Base-by-base conservation (phyloP, 2,113 vertebrate species). In the Cavia porcellus region DNA sequence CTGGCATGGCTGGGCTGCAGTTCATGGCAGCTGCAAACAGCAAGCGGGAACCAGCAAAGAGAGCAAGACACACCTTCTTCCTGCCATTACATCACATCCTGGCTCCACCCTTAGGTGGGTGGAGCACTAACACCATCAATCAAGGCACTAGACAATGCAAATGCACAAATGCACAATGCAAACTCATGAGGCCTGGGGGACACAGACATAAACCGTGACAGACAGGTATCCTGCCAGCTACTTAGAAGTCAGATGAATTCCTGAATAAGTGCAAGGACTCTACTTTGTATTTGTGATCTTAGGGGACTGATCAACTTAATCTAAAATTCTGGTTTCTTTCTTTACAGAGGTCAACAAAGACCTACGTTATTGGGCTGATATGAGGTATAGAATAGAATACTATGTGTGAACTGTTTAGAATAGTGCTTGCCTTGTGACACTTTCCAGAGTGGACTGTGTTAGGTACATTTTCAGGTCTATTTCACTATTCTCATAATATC, bases 321-420 rank as follows among this genome's bases (percentile, higher is more conserved):
- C 7, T 35, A 89, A 89, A 87, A 35, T n/a, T 85, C 90, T 25
- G 72, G 62, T 88, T 59, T 84, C 64, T 75, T 95, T 13, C 86
- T 91, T 57, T 85, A 10, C 5, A 85, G 93, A 74, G 32, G 47
- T 28, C 42, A n/a, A 12, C 32, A 24, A 55, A 90, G 59, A 30
- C 30, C 28, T 85, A 4, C 10, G 3, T 79, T 38, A 47, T 79
- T 74, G 4, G 59, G 10, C 74, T 55, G 35, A 64, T 19, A 81
- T 19, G 38, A 92, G 35, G 42, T 50, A 75, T 42, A 35, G 61
- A 83, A 70, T 42, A 20, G 72, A 89, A 62, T 80, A 68, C 66
- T 32, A 38, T 0, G 64, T 38, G 3, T 19, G 19, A 66, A 83
- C 32, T 77, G 4, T 74, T 61, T 77, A 70, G 83, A 28, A 30